phyloP scores from a whole-genome alignment of 2,113 vertebrate genomes.

The Redunca redunca region DNA sequence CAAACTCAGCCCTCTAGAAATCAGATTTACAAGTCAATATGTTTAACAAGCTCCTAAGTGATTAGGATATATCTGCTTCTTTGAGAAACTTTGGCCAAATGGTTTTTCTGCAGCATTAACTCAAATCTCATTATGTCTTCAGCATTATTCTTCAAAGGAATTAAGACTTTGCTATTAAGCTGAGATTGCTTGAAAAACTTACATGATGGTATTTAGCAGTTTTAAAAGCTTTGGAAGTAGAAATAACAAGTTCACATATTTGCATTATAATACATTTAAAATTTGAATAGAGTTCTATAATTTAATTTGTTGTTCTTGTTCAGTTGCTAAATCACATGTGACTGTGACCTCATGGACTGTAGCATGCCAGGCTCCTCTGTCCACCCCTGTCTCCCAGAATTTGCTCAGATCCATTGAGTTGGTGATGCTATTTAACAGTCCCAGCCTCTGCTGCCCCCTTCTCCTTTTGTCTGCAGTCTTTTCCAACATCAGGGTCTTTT shows the following conservation, averaged over 20 bases:
- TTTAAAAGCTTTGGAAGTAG: conserved; percentile 4
- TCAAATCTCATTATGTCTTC: neutral
- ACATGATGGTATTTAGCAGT: neutral
- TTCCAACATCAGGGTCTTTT: neutral
- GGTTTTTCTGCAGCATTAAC: neutral
- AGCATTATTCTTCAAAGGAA: neutral
- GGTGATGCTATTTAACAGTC: neutral
- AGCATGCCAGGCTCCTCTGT: neutral
- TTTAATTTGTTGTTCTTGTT: neutral
- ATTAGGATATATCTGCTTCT: neutral
- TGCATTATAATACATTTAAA: neutral
- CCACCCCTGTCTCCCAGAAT: neutral
- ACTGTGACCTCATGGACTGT: neutral
- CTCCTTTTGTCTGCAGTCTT: neutral
- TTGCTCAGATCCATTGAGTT: neutral
- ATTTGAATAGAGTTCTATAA: neutral
- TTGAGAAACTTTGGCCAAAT: conserved; percentile 18
- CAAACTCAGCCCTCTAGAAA: neutral
- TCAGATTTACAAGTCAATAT: neutral
- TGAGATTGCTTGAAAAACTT: conserved; percentile 11
- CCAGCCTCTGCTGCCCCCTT: neutral
- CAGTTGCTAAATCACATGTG: neutral
- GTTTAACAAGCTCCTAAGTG: neutral
- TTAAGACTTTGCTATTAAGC: neutral
- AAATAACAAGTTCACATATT: neutral